Evolutionary conservation across 2,113 vertebrate species (phyloP).

Genomic region (Lophius piscatorius): DNA sequence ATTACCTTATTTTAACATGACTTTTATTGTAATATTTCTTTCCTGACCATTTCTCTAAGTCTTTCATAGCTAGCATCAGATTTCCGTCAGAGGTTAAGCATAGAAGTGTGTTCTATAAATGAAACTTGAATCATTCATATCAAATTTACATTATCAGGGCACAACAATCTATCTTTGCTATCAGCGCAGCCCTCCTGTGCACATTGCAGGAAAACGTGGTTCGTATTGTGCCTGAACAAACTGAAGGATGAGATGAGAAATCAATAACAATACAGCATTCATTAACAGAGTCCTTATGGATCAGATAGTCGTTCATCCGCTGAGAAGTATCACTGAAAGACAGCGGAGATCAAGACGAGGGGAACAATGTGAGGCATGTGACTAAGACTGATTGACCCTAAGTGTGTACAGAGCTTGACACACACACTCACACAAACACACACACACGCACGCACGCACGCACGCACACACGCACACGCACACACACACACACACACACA

Average conservation of each 20-base stretch:
- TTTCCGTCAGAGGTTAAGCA: conserved; percentile 16
- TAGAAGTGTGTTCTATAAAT: conserved; percentile 44
- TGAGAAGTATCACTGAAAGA: conserved; percentile 21
- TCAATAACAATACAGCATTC: conserved; percentile 65
- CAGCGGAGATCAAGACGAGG: background rate
- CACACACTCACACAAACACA: conserved; percentile 5
- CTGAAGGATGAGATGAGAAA: conserved; percentile 55
- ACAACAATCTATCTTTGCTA: conserved; percentile 52
- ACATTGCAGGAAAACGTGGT: conserved; percentile 18
- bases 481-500: conserved; percentile 15
- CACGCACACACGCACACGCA: conserved; percentile 21
- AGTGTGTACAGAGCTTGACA: conserved; percentile 15
- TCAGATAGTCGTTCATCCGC: conserved; percentile 46
- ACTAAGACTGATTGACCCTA: conserved; percentile 44
- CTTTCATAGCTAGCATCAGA: conserved; percentile 17
- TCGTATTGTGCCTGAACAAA: conserved; percentile 53
- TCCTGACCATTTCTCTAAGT: conserved; percentile 4
- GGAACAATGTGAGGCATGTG: conserved; percentile 12
- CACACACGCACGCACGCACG: conserved; percentile 4
- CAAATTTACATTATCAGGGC: conserved; percentile 48
- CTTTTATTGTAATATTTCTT: background rate
- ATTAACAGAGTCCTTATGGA: conserved; percentile 63
- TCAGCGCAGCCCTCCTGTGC: conserved; percentile 28
- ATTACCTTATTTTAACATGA: background rate
- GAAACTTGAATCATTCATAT: conserved; percentile 68